phyloP scores from a whole-genome alignment of 64 coral and sea anemone species.

The Stylophora pistillata region DNA sequence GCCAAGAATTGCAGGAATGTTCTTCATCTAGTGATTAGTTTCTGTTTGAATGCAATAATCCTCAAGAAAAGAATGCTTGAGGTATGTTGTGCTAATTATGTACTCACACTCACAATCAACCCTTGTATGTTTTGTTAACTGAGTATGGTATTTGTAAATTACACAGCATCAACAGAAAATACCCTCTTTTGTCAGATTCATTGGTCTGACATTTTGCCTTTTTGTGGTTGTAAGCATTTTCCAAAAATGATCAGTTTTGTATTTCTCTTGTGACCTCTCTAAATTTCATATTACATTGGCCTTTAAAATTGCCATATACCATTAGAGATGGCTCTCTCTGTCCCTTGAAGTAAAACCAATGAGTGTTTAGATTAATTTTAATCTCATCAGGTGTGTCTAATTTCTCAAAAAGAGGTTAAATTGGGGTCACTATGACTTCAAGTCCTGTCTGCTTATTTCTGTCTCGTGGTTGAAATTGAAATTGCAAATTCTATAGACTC shows the following conservation, averaged over 20 bases:
- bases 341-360: conserved; percentile 3
- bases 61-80: conserved; percentile 10
- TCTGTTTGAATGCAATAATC: conserved; percentile 14
- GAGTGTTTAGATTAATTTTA: conserved; percentile 46
- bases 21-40: conserved; percentile 4
- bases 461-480: not conserved
- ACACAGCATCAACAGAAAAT: not conserved
- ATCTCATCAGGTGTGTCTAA: conserved; percentile 40
- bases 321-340: not conserved
- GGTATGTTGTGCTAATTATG: not conserved
- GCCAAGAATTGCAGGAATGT: conserved; percentile 30
- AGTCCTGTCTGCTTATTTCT: conserved; percentile 9
- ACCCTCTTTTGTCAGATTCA: not conserved
- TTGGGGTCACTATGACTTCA: conserved; percentile 6
- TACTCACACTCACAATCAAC: not conserved
- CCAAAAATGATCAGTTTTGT: not conserved
- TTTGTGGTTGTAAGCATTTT: no score
- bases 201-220: not conserved
- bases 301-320: no score
- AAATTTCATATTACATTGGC: no score
- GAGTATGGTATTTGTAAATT: not conserved
- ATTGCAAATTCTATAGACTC: not conserved
- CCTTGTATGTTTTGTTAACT: not conserved
- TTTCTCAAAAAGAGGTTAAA: conserved; percentile 32
- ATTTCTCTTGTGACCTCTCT: not conserved